Evolutionary conservation across 2,888 invertebrate species (phyloP), one percentile per base, ranked within the genome.

Genomic region (Chaitophorus viminalis): DNA sequence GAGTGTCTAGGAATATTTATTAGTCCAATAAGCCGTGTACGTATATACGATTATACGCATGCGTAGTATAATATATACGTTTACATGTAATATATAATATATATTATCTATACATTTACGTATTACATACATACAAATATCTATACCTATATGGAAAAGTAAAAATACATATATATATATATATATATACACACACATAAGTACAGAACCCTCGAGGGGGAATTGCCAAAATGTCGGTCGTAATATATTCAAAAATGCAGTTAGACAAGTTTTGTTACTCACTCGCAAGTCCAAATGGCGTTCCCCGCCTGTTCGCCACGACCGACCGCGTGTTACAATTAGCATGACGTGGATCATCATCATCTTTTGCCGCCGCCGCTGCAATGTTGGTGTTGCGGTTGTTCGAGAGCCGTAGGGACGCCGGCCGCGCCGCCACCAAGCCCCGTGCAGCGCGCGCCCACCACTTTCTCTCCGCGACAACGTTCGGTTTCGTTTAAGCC

Each of bases 301-400:
- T 9, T 21, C 39, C 25, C 18, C 74, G n/a, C 74, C 74, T 54
- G 21, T n/a, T 54, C 36, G 33, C 74, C 74, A 36, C 72, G 17
- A 39, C 36, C 82, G n/a, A n/a, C n/a, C n/a, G n/a, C n/a, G 82
- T 36, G 83, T 75, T 83, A 83, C 83, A 75, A 83, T 83, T 83
- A 75, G 83, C 74, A 39, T 78, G n/a, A n/a, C n/a, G 85, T 77
- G 86, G 70, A 86, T 86, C 86, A 86, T 86, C 86, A 86, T 86
- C 86, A n/a, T 21, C 76, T 46, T 76, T 33, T 31, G 78, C 9
- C 14, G 39, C n/a, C 11, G 68, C 36, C 52, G 39, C 74, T 33
- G 82, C 68, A 3, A n/a, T n/a, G 68, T 68, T 25, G 36, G 33
- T 31, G 46, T 52, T 70, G 70, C 81, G 81, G 81, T 82, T 52